A percentile compares a stretch with the other conserved stretches of the same genome.
phyloP scores from a whole-genome alignment of 2,113 vertebrate species.

The Puntigrus tetrazona region DNA sequence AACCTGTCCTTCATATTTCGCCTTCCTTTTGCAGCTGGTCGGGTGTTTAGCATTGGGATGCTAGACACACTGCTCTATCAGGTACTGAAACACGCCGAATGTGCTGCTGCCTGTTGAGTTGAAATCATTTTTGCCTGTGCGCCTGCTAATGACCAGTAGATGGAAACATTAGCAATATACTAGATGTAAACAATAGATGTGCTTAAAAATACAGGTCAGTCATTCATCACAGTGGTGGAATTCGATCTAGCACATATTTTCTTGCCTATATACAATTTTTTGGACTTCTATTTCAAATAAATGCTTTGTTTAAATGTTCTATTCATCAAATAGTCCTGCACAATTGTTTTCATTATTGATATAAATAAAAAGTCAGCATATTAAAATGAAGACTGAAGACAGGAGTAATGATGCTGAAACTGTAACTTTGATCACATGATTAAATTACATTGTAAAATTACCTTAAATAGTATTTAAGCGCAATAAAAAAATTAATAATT shows the following conservation, averaged over 20 bases:
- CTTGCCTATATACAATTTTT: neutral
- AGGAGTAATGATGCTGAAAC: neutral
- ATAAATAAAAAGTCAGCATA: neutral
- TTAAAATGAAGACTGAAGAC: neutral
- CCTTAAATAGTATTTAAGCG: too few relatives aligned
- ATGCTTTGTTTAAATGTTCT: too few relatives aligned
- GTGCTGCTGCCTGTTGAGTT: neutral
- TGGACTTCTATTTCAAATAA: neutral
- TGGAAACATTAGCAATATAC: neutral
- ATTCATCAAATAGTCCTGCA: neutral
- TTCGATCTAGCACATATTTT: neutral
- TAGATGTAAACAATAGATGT: neutral
- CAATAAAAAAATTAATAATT: too few relatives aligned
- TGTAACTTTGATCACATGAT: neutral
- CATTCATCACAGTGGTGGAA: neutral
- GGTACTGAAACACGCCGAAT: slow-evolving; percentile 60
- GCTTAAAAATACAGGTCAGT: neutral
- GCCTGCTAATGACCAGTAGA: neutral
- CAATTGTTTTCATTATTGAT: neutral
- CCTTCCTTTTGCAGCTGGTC: slow-evolving; percentile 81
- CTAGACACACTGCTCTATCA: slow-evolving; percentile 82
- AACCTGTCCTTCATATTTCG: slow-evolving; percentile 84
- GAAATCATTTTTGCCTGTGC: neutral
- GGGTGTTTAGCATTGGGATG: slow-evolving; percentile 84
- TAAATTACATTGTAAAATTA: neutral